phyloP scores from a whole-genome alignment of 2,113 vertebrate genomes.

The Tetrao urogallus region DNA sequence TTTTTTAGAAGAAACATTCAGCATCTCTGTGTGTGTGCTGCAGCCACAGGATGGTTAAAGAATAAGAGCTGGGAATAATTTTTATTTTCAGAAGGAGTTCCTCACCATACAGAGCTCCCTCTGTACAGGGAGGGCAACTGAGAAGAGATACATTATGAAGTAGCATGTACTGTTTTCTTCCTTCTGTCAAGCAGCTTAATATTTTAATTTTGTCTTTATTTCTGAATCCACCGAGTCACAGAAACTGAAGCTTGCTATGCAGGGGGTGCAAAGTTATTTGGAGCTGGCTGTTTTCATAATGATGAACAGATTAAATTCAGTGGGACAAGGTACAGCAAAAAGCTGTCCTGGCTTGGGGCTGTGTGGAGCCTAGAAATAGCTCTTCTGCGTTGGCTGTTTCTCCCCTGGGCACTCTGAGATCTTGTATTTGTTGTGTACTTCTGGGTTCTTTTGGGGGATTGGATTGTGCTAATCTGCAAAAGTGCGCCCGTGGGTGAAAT shows the following conservation, averaged over 20 bases:
- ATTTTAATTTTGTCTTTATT: not conserved
- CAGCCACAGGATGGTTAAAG: not conserved
- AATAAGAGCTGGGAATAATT: not conserved
- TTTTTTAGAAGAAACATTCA: not conserved
- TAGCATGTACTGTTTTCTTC: not conserved
- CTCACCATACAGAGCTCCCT: not conserved
- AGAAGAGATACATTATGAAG: not conserved
- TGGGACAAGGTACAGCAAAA: not conserved
- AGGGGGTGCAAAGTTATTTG: not conserved
- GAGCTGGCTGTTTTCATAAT: not conserved
- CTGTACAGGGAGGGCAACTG: fast-evolving
- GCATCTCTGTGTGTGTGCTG: not conserved
- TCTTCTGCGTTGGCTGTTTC: not conserved
- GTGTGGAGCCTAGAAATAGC: not conserved
- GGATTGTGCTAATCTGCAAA: not conserved
- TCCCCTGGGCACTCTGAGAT: not conserved
- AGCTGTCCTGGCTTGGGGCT: not conserved
- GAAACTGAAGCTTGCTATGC: not conserved
- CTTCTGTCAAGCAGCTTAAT: not conserved
- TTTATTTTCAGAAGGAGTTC: not conserved
- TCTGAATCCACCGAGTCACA: not conserved
- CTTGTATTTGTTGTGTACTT: not conserved
- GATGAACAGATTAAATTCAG: not conserved
- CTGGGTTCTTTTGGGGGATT: not conserved
- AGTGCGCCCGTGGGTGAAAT: not conserved